Percentiles rank a stretch among this genome's conserved stretches.
phyloP scores from a whole-genome alignment of 2,113 vertebrate genomes.

The Cnemophilus loriae region DNA sequence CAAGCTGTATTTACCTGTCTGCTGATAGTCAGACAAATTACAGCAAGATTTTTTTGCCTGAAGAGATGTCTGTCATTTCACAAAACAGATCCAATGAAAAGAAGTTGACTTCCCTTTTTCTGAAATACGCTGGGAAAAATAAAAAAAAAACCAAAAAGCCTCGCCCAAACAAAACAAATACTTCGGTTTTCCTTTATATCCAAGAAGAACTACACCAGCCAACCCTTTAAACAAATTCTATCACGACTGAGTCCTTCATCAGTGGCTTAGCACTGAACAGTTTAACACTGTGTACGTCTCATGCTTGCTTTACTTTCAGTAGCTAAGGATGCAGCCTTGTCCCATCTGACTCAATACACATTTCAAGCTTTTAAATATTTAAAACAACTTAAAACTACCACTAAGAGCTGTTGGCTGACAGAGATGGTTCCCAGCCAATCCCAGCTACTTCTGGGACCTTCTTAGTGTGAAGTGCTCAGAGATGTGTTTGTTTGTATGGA shows the following conservation, averaged over 20 bases:
- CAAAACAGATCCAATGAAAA: neutral
- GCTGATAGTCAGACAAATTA: slow-evolving; percentile 44
- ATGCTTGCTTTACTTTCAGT: neutral
- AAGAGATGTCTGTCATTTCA: neutral
- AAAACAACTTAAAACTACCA: neutral
- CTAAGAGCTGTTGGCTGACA: neutral
- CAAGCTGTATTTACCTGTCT: slow-evolving; percentile 45
- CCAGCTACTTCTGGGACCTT: neutral
- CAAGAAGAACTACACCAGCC: neutral
- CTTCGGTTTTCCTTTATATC: neutral
- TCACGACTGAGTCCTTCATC: neutral
- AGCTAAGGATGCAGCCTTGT: neutral
- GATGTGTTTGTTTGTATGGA: neutral
- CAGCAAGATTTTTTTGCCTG: neutral
- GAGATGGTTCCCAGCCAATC: neutral
- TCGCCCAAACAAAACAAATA: neutral
- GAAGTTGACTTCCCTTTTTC: neutral
- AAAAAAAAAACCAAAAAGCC: neutral
- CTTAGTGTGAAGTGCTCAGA: neutral
- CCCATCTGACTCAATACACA: neutral
- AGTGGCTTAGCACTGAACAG: neutral
- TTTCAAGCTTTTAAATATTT: neutral
- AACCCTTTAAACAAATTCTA: neutral
- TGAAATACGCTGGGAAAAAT: neutral
- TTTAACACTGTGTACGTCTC: neutral